Evolutionary conservation across 2,797 vertebrate genomes (phyloP).

Genomic region (Malurus leucopterus): DNA sequence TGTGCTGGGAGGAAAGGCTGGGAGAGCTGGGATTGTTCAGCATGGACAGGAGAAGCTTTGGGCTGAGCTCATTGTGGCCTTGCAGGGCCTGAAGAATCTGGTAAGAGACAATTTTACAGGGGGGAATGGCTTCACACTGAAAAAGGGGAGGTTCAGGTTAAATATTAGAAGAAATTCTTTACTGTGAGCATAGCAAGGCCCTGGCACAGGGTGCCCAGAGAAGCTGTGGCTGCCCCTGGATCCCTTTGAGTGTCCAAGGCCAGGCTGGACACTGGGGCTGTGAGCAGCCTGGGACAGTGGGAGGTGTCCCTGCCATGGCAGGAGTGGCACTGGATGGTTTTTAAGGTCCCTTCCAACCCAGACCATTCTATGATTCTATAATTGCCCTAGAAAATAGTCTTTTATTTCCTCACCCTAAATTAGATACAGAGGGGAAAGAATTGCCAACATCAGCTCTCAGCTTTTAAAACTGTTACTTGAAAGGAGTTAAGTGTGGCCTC

Average conservation of each 20-base stretch:
- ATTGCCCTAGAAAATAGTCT: not conserved
- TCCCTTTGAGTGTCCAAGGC: rapidly evolving
- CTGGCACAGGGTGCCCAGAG: not conserved
- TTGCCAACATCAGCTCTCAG: not conserved
- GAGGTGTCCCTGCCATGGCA: not conserved
- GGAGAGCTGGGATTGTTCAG: not conserved
- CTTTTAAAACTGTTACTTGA: not conserved
- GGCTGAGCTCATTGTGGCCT: not conserved
- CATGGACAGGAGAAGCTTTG: not conserved
- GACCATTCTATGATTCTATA: not conserved
- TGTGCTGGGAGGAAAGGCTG: not conserved
- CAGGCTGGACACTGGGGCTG: not conserved
- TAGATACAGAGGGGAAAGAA: not conserved
- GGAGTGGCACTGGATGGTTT: not conserved
- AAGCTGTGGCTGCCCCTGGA: not conserved
- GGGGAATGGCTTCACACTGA: not conserved
- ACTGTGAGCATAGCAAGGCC: not conserved
- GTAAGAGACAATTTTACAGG: not conserved
- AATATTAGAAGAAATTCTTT: not conserved
- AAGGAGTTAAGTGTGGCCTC: not conserved
- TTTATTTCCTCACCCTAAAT: not conserved
- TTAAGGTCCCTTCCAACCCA: not conserved
- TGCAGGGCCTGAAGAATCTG: not conserved
- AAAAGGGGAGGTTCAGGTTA: not conserved
- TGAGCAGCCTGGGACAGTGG: not conserved